Conservation (phyloP, 2,113 vertebrate species). For the Progne subis region DNA sequence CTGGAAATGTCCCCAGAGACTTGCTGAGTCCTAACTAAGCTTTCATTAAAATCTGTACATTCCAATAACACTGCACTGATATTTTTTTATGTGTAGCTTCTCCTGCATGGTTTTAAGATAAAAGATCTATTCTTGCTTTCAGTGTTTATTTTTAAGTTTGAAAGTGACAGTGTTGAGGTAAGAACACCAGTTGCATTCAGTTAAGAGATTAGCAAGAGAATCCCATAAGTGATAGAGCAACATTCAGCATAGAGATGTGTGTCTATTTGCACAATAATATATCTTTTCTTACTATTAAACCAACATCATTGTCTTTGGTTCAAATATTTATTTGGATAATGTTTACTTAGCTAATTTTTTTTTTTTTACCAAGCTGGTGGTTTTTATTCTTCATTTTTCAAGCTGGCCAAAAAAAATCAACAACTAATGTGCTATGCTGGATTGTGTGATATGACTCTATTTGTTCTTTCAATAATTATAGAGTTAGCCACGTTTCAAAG, state of each 20-base stretch:
- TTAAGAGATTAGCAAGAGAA: neutral
- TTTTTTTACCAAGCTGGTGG: neutral
- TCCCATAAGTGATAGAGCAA: neutral
- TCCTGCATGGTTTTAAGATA: constrained; percentile 16
- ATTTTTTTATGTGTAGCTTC: constrained; percentile 39
- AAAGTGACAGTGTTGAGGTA: constrained; percentile 5
- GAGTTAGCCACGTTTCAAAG: constrained; percentile 38
- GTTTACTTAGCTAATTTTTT: constrained; percentile 1
- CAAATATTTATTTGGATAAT: neutral
- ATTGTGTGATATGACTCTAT: constrained; percentile 3
- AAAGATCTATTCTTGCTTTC: constrained; percentile 27
- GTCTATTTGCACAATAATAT: neutral
- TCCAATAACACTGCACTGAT: neutral
- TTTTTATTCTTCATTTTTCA: neutral
- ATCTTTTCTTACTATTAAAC: neutral
- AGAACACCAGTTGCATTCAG: neutral
- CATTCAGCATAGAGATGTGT: neutral
- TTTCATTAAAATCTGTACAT: constrained; percentile 49
- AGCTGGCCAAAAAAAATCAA: neutral
- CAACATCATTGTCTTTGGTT: neutral
- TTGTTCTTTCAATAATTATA: constrained; percentile 61
- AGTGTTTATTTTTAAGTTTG: constrained; percentile 37
- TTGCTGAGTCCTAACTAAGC: constrained; percentile 47
- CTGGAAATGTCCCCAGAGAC: constrained; percentile 29
- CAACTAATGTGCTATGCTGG: neutral